Base-by-base conservation (phyloP, 1,140 invertebrate species). In the Plectrocnemia conspersa region DNA sequence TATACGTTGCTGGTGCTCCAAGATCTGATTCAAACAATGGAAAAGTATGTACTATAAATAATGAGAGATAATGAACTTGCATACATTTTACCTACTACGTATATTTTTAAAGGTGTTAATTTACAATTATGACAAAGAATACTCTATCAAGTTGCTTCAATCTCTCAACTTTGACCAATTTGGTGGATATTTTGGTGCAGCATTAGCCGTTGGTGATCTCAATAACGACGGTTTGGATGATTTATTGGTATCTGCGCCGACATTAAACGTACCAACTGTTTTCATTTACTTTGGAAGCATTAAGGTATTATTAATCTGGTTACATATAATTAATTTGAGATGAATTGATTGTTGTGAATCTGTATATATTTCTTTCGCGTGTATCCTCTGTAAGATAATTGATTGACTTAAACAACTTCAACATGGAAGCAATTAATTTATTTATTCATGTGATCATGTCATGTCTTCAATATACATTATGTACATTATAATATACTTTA, bases 161-260 rank as follows among this genome's bases (percentile, higher is more conserved):
- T n/a, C n/a, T n/a, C n/a, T n/a, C n/a, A n/a, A n/a, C n/a, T n/a
- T n/a, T n/a, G 54, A 64, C 3, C 73, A 82, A 64, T 62, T 73
- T 25, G 83, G 83, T 0, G 79, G 83, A 63, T 82, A 82, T 65
- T 88, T 86, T 67, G 85, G 85, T 1, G 69, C 76, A 1, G 61
- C 76, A 11, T 50, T 88, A 13, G 65, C 75, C 22, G 74, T 78
- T 2, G 75, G 77, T 16, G 82, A 88, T 65, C 46, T 86, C 1
- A 82, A 83, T 62, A 68, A 66, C 7, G 84, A 88, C 65, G 75
- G 72, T 7, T 74, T 70, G 24, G 79, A 81, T 66, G 80, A 88
- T 63, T 63, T 88, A 25, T 65, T 88, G 32, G 79, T 88, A 38
- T 84, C 85, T 23, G 81, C 84, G 9, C 86, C 86, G 5, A 72